Conservation (phyloP, 2,797 vertebrate genomes). For the Myripristis jacobus region DNA sequence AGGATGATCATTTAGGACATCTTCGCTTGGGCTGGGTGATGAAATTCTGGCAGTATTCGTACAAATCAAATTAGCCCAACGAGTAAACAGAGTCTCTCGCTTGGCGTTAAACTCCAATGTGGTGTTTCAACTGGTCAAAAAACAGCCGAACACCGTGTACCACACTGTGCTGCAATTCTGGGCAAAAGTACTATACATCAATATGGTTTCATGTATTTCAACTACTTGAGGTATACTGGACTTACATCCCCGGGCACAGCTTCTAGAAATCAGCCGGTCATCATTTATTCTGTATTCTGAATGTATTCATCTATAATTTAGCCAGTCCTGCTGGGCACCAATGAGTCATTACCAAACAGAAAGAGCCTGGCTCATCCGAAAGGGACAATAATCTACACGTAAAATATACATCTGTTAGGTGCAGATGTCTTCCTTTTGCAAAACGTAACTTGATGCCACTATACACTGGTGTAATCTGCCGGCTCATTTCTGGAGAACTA, state of each 20-base stretch:
- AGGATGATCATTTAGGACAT: neutral
- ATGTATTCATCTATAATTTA: conserved; percentile 36
- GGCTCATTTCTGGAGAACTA: conserved; percentile 74
- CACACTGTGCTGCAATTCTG: neutral
- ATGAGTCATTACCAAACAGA: conserved; percentile 46
- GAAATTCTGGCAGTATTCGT: neutral
- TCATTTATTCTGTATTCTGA: conserved; percentile 18
- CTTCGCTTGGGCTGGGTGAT: neutral
- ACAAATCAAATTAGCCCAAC: neutral
- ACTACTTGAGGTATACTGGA: neutral
- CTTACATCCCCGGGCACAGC: too few relatives aligned
- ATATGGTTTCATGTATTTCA: neutral
- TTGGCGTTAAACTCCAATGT: neutral
- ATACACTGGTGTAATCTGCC: conserved; percentile 54
- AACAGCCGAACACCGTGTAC: too few relatives aligned
- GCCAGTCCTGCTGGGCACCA: conserved; percentile 22
- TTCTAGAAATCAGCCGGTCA: neutral
- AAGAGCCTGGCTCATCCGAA: conserved; percentile 18
- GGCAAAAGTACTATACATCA: neutral
- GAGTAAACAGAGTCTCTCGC: neutral
- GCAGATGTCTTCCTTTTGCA: conserved; percentile 59
- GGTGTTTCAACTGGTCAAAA: neutral
- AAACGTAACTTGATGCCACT: conserved; percentile 62
- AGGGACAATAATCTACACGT: conserved; percentile 30
- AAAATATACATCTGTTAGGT: conserved; percentile 47